Base-by-base conservation (phyloP, 2,797 vertebrate species). In the Spizella passerina region DNA sequence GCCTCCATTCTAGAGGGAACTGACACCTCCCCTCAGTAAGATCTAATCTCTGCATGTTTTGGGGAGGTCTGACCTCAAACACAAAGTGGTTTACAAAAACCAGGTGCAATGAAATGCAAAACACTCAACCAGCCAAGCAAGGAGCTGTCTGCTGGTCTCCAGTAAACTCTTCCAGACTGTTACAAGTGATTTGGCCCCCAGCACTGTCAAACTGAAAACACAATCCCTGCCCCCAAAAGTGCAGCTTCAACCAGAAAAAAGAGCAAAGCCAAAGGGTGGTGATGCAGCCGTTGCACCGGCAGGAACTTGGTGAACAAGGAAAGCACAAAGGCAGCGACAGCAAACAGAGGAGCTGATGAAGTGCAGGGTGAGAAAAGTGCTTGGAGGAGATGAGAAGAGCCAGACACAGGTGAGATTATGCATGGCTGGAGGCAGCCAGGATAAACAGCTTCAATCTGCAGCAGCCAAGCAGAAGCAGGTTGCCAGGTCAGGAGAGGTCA, bases 71-170 rank as follows among this genome's bases (percentile, higher is more conserved):
- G 69, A 60, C 57, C 63, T 77, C 76, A 73, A 76, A 72, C 2
- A 6, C 70, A 65, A 94, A 82, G 30, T 0, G 1, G 22, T 72
- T 91, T 44, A 59, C 66, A 72, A 93, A 89, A 71, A 64, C 2
- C 95, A 96, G 96, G 89, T 96, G 96, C 91, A 56, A 49, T 46
- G 60, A 93, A 76, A 96, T 93, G 96, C 94, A 94, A 96, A 94
- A 32, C 66, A 60, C 53, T 85, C 71, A 86, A 24, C 47, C 76
- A 96, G 78, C 53, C 93, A 86, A 81, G 92, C 90, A 86, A 68
- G 10, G 22, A 86, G 52, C 77, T 55, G 73, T 65, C 77, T 92
- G 94, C 73, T 50, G 32, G 83, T 23, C 94, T 72, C 84, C 91
- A 57, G 49, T 4, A 44, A 89, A 68, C 27, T 39, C 92, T 49